A percentile compares a stretch with the other conserved stretches of the same genome.
These are phyloP conservation scores for Papilio helenus DNA, from an alignment of 1,140 invertebrate genomes.

Conservation along the genomic window DNA sequence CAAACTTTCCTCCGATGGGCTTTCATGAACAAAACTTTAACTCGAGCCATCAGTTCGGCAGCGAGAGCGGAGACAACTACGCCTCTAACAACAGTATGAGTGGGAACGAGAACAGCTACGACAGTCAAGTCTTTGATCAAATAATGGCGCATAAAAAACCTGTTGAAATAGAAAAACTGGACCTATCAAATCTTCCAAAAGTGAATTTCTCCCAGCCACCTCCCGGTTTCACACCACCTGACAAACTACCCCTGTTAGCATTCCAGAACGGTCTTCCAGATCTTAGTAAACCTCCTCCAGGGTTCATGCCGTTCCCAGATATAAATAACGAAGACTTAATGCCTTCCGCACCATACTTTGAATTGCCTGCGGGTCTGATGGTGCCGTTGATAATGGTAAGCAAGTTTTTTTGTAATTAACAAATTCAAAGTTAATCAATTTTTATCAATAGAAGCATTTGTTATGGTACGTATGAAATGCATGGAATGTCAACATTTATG, in stretches of 20 bases:
- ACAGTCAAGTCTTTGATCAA: constrained; percentile 78
- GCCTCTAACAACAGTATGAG: constrained; percentile 76
- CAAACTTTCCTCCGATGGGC: constrained; percentile 63
- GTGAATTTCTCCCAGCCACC: constrained; percentile 84
- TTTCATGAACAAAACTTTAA: constrained; percentile 67
- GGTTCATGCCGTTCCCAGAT: constrained; percentile 85
- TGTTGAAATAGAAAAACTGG: constrained; percentile 64
- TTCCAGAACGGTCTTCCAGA: constrained; percentile 87
- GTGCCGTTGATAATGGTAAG: constrained; percentile 92
- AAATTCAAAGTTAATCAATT: not conserved
- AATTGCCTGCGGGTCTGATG: constrained; percentile 97
- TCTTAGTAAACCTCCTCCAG: constrained; percentile 93
- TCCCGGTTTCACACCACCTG: constrained; percentile 81
- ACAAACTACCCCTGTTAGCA: constrained; percentile 61
- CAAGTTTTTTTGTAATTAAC: not conserved
- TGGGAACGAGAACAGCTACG: constrained; percentile 77
- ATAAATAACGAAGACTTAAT: constrained; percentile 88
- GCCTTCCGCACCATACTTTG: constrained; percentile 97
- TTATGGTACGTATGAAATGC: constrained; percentile 74
- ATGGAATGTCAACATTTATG: constrained; percentile 14
- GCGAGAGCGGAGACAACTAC: constrained; percentile 75
- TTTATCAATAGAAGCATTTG: not conserved
- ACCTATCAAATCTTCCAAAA: constrained; percentile 70
- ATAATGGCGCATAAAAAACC: constrained; percentile 63
- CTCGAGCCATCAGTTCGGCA: constrained; percentile 68